Evolutionary conservation across 2,113 vertebrate genomes (phyloP).

Genomic region (Tympanuchus pallidicinctus): DNA sequence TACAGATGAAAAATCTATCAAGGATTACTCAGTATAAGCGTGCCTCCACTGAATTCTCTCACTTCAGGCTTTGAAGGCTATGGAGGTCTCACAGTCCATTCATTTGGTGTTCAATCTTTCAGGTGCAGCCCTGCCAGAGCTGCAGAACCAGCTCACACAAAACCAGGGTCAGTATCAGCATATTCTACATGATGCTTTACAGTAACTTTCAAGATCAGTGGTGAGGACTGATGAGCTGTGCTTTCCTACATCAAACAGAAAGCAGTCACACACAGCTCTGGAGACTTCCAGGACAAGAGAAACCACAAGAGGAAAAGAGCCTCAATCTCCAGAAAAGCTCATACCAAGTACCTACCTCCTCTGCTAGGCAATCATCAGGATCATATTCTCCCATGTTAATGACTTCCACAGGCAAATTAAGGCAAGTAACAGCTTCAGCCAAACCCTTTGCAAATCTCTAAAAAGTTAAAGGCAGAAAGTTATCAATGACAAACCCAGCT

Average conservation of each 20-base stretch:
- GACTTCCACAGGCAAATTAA: constrained; percentile 80
- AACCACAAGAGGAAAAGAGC: not conserved
- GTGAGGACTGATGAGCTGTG: not conserved
- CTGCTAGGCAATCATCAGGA: constrained; percentile 88
- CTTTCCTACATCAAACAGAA: accelerated
- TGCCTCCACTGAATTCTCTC: not conserved
- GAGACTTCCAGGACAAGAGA: not conserved
- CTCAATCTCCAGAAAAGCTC: not conserved
- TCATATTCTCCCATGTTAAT: constrained; percentile 89
- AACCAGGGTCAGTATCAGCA: not conserved
- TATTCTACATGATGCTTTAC: accelerated
- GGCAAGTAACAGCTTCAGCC: constrained; percentile 75
- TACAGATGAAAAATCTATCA: not conserved
- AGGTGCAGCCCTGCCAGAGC: not conserved
- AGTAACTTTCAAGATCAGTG: not conserved
- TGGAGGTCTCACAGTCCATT: not conserved
- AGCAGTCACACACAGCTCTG: not conserved
- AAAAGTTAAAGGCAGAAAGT: not conserved
- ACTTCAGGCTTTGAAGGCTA: not conserved
- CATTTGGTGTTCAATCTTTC: not conserved
- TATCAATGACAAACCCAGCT: not conserved
- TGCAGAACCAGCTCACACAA: not conserved
- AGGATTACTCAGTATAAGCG: not conserved
- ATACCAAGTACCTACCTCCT: constrained; percentile 84
- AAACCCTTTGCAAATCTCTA: constrained; percentile 88